Evolutionary conservation across 1,140 invertebrate genomes (phyloP).

Genomic region (Papilio polytes): DNA sequence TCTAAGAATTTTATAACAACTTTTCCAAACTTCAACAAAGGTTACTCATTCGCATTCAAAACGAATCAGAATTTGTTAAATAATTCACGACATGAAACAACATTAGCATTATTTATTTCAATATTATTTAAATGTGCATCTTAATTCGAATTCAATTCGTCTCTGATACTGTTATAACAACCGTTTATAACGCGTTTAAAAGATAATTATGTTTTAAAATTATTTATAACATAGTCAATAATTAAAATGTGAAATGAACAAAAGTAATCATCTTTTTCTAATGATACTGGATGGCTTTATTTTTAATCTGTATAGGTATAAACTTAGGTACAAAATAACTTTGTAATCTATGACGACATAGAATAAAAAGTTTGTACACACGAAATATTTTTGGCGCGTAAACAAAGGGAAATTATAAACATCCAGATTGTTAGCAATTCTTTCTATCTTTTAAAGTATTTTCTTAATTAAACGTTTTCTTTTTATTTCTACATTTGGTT

Average conservation of each 20-base stretch:
- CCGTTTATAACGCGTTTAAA: constrained; percentile 2
- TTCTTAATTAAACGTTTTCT: not conserved
- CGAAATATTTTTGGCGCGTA: not conserved
- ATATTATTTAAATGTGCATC: constrained; percentile 26
- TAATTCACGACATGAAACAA: constrained; percentile 16
- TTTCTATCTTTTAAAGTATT: not conserved
- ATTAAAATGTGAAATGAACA: not conserved
- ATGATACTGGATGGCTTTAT: not conserved
- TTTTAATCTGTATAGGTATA: not conserved
- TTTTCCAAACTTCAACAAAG: constrained; percentile 15
- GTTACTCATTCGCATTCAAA: constrained; percentile 12
- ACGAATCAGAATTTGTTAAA: constrained; percentile 5
- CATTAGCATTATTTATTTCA: constrained; percentile 23
- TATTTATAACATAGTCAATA: not conserved
- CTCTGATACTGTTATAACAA: constrained; percentile 25
- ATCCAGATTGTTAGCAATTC: not conserved
- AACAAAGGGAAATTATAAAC: not conserved
- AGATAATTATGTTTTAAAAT: constrained; percentile 9
- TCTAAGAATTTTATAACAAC: not conserved
- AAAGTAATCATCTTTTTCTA: not conserved
- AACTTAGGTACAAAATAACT: not conserved
- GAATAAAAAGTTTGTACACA: not conserved
- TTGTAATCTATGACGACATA: not conserved
- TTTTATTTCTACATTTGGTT: not conserved
- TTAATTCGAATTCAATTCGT: constrained; percentile 13